Conservation (phyloP, 53 echinoderm and acorn worm genomes). For the Apostichopus leukothele region DNA sequence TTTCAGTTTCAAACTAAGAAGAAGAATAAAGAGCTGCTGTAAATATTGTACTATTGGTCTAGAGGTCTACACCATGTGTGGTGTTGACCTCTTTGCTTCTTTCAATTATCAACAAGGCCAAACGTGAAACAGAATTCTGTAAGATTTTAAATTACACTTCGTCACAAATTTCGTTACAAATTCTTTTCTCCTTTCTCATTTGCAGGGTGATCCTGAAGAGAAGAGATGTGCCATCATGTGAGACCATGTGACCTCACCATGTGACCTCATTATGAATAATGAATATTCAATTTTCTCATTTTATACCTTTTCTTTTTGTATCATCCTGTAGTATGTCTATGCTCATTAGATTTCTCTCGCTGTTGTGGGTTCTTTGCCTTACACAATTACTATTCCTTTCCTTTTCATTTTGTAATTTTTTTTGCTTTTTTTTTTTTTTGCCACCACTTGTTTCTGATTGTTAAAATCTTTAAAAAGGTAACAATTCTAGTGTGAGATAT, state of each 20-base stretch:
- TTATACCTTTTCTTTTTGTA: conserved; percentile 10
- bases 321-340: background rate
- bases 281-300: conserved; percentile 33
- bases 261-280: background rate
- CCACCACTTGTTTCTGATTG: too few species aligned
- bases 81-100: too few species aligned
- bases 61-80: too few species aligned
- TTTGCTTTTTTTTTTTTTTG: background rate
- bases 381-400: background rate
- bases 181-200: conserved; percentile 11
- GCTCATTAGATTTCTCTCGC: background rate
- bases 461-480: too few species aligned
- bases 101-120: too few species aligned
- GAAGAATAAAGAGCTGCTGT: too few species aligned
- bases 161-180: background rate
- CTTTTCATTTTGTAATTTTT: background rate
- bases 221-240: conserved; percentile 58
- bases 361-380: background rate
- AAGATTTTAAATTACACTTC: too few species aligned
- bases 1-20: too few species aligned
- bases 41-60: too few species aligned
- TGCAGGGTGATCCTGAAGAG: conserved; percentile 53
- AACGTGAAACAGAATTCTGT: too few species aligned
- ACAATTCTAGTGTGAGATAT: background rate
- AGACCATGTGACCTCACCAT: background rate